A percentile compares a stretch with the other conserved stretches of the same genome.
These are phyloP conservation scores for Camponotus floridanus DNA, from an alignment of 1,140 invertebrate genomes.

Conservation along the genomic window DNA sequence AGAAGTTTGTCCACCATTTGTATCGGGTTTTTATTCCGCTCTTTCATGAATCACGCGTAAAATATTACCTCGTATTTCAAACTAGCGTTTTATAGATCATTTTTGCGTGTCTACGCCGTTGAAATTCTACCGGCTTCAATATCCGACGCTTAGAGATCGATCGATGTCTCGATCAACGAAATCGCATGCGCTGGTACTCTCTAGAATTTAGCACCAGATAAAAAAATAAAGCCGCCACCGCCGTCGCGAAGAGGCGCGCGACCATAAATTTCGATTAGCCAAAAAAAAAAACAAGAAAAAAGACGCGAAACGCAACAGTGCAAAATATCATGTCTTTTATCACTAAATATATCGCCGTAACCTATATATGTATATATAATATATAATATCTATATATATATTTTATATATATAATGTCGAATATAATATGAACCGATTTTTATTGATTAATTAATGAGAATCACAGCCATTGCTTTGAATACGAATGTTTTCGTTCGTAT, in stretches of 20 bases:
- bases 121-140: constrained; percentile 51
- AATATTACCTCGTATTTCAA: constrained; percentile 49
- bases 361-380: constrained; percentile 68
- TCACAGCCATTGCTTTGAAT: constrained; percentile 87
- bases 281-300: constrained; percentile 3
- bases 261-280: constrained; percentile 32
- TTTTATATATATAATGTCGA: constrained; percentile 79
- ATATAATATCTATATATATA: constrained; percentile 73
- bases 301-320: constrained; percentile 61
- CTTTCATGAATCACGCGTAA: constrained; percentile 48
- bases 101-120: constrained; percentile 47
- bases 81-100: constrained; percentile 23
- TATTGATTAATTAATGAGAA: constrained; percentile 84
- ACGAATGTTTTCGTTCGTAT: constrained; percentile 84
- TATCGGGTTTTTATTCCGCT: constrained; percentile 14
- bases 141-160: constrained; percentile 22
- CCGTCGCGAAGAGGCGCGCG: constrained; percentile 36
- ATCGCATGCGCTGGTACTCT: constrained; percentile 50
- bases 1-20: constrained; percentile 12
- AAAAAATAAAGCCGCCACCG: constrained; percentile 58
- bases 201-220: constrained; percentile 63
- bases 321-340: constrained; percentile 72
- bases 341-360: constrained; percentile 66
- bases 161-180: constrained; percentile 58
- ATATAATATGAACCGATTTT: constrained; percentile 81